Conservation (phyloP, 1,140 invertebrate genomes). For the Venturia canescens region DNA sequence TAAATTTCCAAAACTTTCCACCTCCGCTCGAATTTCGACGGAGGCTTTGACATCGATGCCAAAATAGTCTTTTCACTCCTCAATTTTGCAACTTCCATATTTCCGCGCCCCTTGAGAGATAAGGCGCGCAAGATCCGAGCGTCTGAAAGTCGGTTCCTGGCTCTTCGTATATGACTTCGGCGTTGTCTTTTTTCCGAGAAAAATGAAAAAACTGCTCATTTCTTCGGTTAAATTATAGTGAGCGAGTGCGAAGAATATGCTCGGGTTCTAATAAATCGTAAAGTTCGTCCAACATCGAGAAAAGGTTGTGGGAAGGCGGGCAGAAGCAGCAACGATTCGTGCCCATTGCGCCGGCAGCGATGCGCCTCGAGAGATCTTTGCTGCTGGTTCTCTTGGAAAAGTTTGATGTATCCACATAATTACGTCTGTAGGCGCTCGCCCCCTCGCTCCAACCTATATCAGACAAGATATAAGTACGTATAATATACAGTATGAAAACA, state of each 20-base stretch:
- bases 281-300: constrained; percentile 45
- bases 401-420: constrained; percentile 52
- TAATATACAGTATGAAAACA: constrained; percentile 1
- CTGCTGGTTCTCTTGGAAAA: constrained; percentile 38
- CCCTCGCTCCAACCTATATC: not conserved
- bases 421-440: constrained; percentile 33
- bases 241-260: not conserved
- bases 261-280: constrained; percentile 48
- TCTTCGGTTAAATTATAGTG: constrained; percentile 20
- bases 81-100: too few relatives aligned
- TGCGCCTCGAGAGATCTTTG: constrained; percentile 18
- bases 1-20: too few relatives aligned
- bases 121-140: too few relatives aligned
- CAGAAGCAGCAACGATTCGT: constrained; percentile 18
- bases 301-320: not conserved
- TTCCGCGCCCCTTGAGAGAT: too few relatives aligned
- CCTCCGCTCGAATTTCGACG: too few relatives aligned
- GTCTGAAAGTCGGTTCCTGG: not conserved
- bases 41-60: too few relatives aligned
- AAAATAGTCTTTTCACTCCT: too few relatives aligned
- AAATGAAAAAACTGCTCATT: constrained; percentile 10
- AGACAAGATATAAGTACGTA: constrained; percentile 31
- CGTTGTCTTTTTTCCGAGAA: not conserved
- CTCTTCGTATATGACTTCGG: not conserved
- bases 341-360: constrained; percentile 25